phyloP scores from a whole-genome alignment of 2,113 vertebrate species.

The Microcebus lehilahytsara region DNA sequence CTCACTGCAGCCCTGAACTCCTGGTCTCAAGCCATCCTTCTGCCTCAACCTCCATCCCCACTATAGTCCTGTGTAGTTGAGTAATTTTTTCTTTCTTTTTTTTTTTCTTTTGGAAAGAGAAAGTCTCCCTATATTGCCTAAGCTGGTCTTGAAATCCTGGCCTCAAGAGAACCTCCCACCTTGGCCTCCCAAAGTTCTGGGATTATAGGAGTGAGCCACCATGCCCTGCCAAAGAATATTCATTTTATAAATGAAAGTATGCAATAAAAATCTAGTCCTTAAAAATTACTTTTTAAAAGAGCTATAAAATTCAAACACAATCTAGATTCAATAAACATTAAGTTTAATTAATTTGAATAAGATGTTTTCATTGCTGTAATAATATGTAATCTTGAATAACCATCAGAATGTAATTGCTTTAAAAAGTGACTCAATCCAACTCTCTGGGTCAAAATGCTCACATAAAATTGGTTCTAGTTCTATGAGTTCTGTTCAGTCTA shows the following conservation, averaged over 20 bases:
- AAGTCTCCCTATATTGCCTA: too few species aligned
- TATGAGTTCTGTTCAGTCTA: background rate
- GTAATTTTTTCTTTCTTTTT: too few species aligned
- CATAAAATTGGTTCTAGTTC: background rate
- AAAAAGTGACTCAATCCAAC: background rate
- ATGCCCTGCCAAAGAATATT: background rate
- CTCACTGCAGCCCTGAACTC: too few species aligned
- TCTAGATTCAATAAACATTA: constrained; percentile 7
- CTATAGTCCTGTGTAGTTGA: too few species aligned
- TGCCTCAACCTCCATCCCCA: too few species aligned
- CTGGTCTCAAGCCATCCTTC: too few species aligned
- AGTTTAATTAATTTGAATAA: background rate
- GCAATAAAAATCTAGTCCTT: constrained; percentile 17
- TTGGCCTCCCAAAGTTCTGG: too few species aligned
- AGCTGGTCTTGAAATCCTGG: too few species aligned
- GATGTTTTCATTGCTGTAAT: background rate
- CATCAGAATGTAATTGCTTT: background rate
- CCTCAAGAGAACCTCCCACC: too few species aligned
- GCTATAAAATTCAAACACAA: background rate
- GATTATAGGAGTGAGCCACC: too few species aligned
- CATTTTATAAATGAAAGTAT: constrained; percentile 4
- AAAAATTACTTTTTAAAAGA: background rate
- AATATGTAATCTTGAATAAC: background rate
- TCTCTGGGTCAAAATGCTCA: background rate
- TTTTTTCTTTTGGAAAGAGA: too few species aligned